Base-by-base conservation (phyloP, 2,888 invertebrate species). In the Diadegma fenestrale region DNA sequence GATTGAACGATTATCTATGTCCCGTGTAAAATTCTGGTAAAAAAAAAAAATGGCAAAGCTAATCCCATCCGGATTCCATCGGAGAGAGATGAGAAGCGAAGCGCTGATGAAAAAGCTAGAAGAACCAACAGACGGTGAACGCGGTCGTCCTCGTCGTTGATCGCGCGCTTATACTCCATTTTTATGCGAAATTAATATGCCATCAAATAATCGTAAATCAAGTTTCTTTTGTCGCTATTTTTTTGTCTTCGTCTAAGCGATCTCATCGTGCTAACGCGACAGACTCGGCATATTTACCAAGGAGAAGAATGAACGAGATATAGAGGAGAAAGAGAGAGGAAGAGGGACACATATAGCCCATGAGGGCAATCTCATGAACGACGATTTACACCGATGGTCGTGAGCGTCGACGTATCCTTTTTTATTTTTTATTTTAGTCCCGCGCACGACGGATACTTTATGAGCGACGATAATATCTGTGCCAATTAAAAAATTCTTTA, bases 401-500 rank as follows among this genome's bases (percentile, higher is more conserved):
- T 71, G 85, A 77, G 80, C 85, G 80, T 73, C 85, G 85, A 82
- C 82, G 82, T 72, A 41, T 71, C n/a, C 64, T 64, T 72, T 66
- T 66, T 43, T 63, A 45, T 41, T 33, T 37, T 48, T 37, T 61
- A 51, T 69, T 48, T 73, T 64, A 61, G 58, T 68, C 82, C 79
- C 83, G 73, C 77, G 61, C 77, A 63, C 80, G 80, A 80, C 82
- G 85, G 80, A 86, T 86, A 86, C 82, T 86, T 86, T 86, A 86
- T 86, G 85, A 86, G 82, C 80, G 69, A 85, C 82, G 88, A 88
- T 88, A 87, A 86, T 86, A 88, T 88, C 88, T 87, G 84, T 88
- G 86, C 88, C 88, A 88, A 88, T 88, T 88, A 88, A 88, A 88
- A 88, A 88, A 88, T 88, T 88, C 88, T 88, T 88, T 86, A 88